Evolutionary conservation across 2,113 vertebrate species (phyloP).

Genomic region (Ammodytes marinus): DNA sequence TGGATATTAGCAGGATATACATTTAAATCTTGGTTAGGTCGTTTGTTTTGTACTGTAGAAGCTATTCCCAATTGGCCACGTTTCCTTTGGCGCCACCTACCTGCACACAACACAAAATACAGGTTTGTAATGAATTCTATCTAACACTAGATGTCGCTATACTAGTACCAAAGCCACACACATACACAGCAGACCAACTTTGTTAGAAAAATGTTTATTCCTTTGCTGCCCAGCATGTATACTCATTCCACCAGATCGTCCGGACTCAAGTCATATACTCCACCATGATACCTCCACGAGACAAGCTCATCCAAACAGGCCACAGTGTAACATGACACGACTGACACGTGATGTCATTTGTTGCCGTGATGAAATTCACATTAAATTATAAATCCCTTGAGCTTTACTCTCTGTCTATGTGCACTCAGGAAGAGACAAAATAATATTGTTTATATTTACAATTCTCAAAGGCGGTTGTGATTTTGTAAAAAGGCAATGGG

Average conservation of each 20-base stretch:
- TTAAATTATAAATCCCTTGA: slow-evolving; percentile 75
- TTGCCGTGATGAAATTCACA: slow-evolving; percentile 72
- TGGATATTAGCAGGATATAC: not conserved
- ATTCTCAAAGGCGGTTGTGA: slow-evolving; percentile 53
- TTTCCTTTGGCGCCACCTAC: slow-evolving; percentile 10
- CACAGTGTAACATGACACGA: slow-evolving; percentile 61
- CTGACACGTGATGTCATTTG: slow-evolving; percentile 43
- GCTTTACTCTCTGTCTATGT: slow-evolving; percentile 73
- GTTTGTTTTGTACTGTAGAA: not conserved
- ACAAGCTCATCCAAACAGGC: slow-evolving; percentile 43
- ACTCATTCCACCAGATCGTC: slow-evolving; percentile 61
- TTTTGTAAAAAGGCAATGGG: slow-evolving; percentile 38
- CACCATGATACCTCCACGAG: slow-evolving; percentile 44
- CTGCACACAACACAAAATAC: not conserved
- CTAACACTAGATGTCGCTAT: slow-evolving; percentile 63
- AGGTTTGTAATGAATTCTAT: slow-evolving; percentile 11
- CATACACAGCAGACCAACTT: slow-evolving; percentile 33
- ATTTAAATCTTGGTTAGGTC: not conserved
- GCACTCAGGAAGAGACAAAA: slow-evolving; percentile 66
- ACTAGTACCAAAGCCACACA: slow-evolving; percentile 16
- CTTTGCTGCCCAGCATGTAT: slow-evolving; percentile 71
- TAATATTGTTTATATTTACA: slow-evolving; percentile 79
- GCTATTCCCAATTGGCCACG: not conserved
- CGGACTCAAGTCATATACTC: slow-evolving; percentile 29
- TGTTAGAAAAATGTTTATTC: slow-evolving; percentile 78